Percentiles rank a stretch among this genome's conserved stretches.
These are phyloP conservation scores for Eristalis arbustorum DNA, from an alignment of 2,888 invertebrate species.

Conservation along the genomic window DNA sequence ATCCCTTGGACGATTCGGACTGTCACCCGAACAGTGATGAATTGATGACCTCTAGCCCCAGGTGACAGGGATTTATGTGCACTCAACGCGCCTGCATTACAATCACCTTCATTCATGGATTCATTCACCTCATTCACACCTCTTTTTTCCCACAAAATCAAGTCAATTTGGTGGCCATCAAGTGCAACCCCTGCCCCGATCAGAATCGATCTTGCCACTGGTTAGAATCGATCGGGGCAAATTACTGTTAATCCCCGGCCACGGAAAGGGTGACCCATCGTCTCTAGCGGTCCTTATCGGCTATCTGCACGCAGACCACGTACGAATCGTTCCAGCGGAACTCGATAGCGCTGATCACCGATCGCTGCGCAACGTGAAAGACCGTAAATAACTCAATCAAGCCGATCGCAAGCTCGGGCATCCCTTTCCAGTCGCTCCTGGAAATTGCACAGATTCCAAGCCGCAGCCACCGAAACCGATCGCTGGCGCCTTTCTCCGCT, in stretches of 20 bases:
- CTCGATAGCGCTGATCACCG: slow-evolving; percentile 42
- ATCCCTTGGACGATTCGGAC: no score
- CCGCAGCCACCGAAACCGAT: background rate
- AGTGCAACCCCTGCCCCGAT: background rate
- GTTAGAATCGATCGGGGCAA: background rate
- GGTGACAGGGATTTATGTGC: no score
- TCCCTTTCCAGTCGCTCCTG: background rate
- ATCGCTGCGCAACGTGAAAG: slow-evolving; percentile 29
- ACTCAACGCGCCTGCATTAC: no score
- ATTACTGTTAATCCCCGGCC: background rate
- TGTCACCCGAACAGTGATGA: no score
- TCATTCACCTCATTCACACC: no score
- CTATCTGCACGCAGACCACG: slow-evolving; percentile 48
- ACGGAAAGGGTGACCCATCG: background rate
- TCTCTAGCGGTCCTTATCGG: background rate
- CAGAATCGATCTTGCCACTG: background rate
- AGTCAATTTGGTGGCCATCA: background rate
- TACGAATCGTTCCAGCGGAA: slow-evolving; percentile 60
- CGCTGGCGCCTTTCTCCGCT: background rate
- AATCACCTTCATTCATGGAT: no score
- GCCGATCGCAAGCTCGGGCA: background rate
- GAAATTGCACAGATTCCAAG: slow-evolving; percentile 43
- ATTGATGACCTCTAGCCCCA: no score
- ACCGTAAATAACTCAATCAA: slow-evolving; percentile 60
- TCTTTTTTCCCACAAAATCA: background rate